Conservation (phyloP, 1,140 invertebrate species). For the Lepidurus packardi region DNA sequence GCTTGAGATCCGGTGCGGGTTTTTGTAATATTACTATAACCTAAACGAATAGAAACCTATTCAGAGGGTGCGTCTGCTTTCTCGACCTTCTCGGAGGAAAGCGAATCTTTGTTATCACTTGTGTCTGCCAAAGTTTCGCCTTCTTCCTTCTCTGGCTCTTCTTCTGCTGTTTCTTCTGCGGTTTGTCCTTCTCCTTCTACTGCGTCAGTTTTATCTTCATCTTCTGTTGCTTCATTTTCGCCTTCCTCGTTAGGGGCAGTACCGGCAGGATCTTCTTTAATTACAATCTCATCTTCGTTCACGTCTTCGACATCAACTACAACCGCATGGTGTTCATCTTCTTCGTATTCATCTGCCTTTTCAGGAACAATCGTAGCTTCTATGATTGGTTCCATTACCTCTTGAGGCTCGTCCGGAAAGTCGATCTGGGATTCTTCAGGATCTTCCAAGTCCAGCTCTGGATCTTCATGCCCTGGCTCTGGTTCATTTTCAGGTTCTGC, state of each 20-base stretch:
- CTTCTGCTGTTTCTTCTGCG: not conserved
- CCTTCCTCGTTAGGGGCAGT: not conserved
- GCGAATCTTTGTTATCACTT: constrained; percentile 26
- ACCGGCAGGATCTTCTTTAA: not conserved
- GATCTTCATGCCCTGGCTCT: not conserved
- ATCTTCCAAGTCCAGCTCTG: not conserved
- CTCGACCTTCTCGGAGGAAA: not conserved
- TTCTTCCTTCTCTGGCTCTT: not conserved
- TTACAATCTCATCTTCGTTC: constrained; percentile 33
- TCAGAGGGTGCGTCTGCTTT: constrained; percentile 12
- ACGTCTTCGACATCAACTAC: constrained; percentile 38
- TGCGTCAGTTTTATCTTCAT: not conserved
- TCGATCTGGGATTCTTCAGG: constrained; percentile 11
- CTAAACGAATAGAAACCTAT: not conserved
- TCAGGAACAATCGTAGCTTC: not conserved
- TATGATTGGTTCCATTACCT: not conserved
- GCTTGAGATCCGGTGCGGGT: not conserved
- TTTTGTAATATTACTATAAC: not conserved
- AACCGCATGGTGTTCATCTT: not conserved
- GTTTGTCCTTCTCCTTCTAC: not conserved
- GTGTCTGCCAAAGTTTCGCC: not conserved
- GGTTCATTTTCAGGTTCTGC: not conserved
- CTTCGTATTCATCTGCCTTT: constrained; percentile 9
- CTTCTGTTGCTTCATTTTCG: not conserved
- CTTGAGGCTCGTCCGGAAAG: not conserved